Evolutionary conservation across 2,113 vertebrate species (phyloP), one percentile per base, ranked within the genome.

Genomic region (Aphyosemion australe): DNA sequence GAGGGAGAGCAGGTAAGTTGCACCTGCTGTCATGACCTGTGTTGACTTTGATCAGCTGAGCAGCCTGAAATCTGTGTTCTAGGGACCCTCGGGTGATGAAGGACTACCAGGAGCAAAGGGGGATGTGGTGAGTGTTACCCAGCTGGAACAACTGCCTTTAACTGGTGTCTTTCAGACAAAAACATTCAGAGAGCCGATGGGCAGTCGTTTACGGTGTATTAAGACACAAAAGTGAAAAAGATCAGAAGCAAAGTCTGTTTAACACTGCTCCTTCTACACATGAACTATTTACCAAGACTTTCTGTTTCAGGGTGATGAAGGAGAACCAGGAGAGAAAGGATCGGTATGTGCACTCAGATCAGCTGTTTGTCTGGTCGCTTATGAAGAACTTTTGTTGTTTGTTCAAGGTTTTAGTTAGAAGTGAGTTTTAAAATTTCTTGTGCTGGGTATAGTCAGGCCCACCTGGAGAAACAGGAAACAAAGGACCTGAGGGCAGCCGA

Each of bases 51-150:
- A 48, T 15, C 15, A 10, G 8, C 45, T 11, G 42, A 39, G 5
- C 7, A 10, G 31, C 37, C 15, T 61, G 61, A 55, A 18, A 31
- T 26, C 59, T 71, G 60, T 34, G 41, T 82, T 85, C 88, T 43
- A 99, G 97, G 97, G 96, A 37, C 41, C 82, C 12, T 14, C 94
- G 66, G 97, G 97, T 76, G 92, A 92, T 79, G 96, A 98, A 86
- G 97, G 97, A 64, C 93, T 94, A 60, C 54, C 91, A 56, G 97
- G 97, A 89, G 90, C 90, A 13, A 91, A 82, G 80, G 97, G 97
- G 79, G 95, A 96, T 7, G 61, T 93, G 69, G 97, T 99, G 93
- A 94, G 95, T 82, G 61, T 58, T 12, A 46, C 20, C 2, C 20
- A 34, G 34, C 11, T 26, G 26, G 26, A 26, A 5, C 26, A 26